phyloP scores from a whole-genome alignment of 1,140 invertebrate genomes.

The Harpegnathos saltator region DNA sequence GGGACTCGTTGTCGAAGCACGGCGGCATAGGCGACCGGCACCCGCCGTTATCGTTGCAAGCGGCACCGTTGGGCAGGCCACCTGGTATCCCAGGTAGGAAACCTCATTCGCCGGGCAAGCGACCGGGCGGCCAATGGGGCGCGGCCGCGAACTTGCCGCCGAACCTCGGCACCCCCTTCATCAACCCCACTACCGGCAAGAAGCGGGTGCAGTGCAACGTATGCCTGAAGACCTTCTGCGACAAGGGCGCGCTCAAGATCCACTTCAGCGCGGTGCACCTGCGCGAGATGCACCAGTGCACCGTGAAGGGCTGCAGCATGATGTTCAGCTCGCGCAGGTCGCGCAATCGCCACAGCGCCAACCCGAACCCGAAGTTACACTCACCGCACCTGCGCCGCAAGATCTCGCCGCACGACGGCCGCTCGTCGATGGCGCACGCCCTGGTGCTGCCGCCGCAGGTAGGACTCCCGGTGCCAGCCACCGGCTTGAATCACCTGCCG shows the following conservation, averaged over 20 bases:
- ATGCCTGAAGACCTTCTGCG: slow-evolving; percentile 99
- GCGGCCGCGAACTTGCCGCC: slow-evolving; percentile 91
- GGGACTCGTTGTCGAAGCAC: slow-evolving; percentile 77
- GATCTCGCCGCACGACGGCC: slow-evolving; percentile 96
- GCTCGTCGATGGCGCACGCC: slow-evolving; percentile 94
- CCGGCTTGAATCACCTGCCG: slow-evolving; percentile 89
- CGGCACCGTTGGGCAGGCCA: slow-evolving; percentile 81
- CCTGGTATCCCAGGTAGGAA: slow-evolving; percentile 89
- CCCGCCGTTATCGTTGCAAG: slow-evolving; percentile 76
- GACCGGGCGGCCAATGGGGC: slow-evolving; percentile 91
- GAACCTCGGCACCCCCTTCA: slow-evolving; percentile 95
- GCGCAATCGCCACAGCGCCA: slow-evolving; percentile 98
- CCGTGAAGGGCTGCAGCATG: slow-evolving; percentile 99
- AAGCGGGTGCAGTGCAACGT: slow-evolving; percentile 99
- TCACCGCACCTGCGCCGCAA: slow-evolving; percentile 96
- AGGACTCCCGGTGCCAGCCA: slow-evolving; percentile 87
- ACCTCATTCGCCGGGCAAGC: slow-evolving; percentile 94
- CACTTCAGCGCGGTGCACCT: slow-evolving; percentile 99
- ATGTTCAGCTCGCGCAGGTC: slow-evolving; percentile 99
- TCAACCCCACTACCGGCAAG: slow-evolving; percentile 96
- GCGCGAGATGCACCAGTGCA: slow-evolving; percentile 99
- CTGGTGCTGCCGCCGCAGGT: slow-evolving; percentile 91
- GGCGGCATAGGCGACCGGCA: slow-evolving; percentile 64
- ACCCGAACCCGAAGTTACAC: slow-evolving; percentile 99
- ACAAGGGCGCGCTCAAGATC: slow-evolving; percentile 99